phyloP scores from a whole-genome alignment of 2,113 vertebrate genomes.

The Oxyura jamaicensis region DNA sequence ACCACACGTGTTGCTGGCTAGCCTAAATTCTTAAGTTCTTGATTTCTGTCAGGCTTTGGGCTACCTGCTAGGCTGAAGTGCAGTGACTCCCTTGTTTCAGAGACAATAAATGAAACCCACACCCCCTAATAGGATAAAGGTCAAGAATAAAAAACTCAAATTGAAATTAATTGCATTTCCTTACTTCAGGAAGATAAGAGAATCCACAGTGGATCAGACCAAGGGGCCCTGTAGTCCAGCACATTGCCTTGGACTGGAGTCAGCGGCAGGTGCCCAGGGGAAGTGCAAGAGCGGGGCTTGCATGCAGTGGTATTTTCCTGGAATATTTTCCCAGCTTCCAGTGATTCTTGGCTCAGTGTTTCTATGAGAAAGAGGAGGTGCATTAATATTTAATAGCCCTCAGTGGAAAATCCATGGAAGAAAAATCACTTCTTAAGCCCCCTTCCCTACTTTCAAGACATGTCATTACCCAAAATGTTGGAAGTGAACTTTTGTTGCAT shows the following conservation, averaged over 20 bases:
- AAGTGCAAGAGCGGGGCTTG: not conserved
- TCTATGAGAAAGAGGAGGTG: not conserved
- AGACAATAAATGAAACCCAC: not conserved
- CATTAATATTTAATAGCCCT: not conserved
- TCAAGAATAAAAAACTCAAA: not conserved
- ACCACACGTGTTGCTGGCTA: not conserved
- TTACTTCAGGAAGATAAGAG: not conserved
- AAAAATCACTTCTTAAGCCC: not conserved
- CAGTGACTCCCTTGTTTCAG: not conserved
- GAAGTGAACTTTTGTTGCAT: not conserved
- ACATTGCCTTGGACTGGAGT: not conserved
- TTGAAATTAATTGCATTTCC: not conserved
- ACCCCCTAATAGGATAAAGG: not conserved
- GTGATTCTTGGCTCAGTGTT: not conserved
- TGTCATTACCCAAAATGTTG: not conserved
- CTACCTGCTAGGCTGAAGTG: not conserved
- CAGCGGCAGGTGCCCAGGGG: not conserved
- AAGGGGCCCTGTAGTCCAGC: fast-evolving
- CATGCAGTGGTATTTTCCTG: not conserved
- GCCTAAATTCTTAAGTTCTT: not conserved
- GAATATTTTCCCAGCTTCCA: not conserved
- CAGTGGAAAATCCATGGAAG: not conserved
- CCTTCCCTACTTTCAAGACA: not conserved
- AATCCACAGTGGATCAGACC: not conserved
- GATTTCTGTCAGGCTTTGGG: not conserved